phyloP scores from a whole-genome alignment of 1,140 invertebrate genomes.

The Hydropsyche tenuis region DNA sequence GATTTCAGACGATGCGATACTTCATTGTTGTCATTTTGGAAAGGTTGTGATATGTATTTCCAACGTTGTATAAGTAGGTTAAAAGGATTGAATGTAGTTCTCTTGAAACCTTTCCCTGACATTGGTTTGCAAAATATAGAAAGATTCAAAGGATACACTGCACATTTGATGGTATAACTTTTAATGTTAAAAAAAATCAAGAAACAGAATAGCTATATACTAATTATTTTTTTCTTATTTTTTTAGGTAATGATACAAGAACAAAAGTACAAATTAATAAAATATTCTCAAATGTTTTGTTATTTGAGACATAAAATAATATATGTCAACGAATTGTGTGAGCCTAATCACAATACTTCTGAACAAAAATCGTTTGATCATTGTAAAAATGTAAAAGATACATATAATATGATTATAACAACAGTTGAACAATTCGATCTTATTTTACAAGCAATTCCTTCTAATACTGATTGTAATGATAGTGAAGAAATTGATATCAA shows the following conservation, averaged over 20 bases:
- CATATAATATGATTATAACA: constrained; percentile 61
- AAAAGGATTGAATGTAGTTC: constrained; percentile 68
- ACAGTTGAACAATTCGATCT: constrained; percentile 67
- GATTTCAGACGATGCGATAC: constrained; percentile 62
- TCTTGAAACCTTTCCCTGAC: constrained; percentile 75
- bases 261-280: constrained; percentile 63
- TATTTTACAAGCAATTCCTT: constrained; percentile 67
- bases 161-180: constrained; percentile 61
- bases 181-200: not conserved
- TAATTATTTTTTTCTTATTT: constrained; percentile 14
- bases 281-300: constrained; percentile 60
- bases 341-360: constrained; percentile 53
- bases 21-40: constrained; percentile 70
- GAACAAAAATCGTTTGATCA: constrained; percentile 51
- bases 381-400: constrained; percentile 57
- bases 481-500: constrained; percentile 49
- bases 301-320: constrained; percentile 57
- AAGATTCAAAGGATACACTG: constrained; percentile 79
- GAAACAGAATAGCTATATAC: not conserved
- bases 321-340: constrained; percentile 58
- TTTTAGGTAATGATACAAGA: constrained; percentile 61
- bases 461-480: constrained; percentile 45
- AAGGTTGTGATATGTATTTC: constrained; percentile 78
- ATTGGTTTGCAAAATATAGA: constrained; percentile 82
- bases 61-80: constrained; percentile 74